Percentiles rank a stretch among this genome's conserved stretches.
Evolutionary conservation across 2,113 vertebrate species (phyloP).

Genomic region (Eurystomus gularis): DNA sequence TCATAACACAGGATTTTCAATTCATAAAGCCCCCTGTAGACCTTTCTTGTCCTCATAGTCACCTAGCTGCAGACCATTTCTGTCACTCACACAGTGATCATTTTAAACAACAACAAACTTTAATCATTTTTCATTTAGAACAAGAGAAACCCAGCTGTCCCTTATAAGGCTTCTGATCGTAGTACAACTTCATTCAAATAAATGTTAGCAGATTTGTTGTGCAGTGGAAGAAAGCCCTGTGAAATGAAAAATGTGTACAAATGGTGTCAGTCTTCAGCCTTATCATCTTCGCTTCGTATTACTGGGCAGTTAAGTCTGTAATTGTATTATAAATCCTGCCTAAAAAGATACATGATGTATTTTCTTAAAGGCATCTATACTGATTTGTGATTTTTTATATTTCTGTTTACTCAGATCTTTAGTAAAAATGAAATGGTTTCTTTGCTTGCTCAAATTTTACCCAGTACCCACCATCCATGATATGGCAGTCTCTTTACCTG

Average conservation of each 20-base stretch:
- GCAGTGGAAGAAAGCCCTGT: background rate
- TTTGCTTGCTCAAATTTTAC: background rate
- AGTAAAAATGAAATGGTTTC: background rate
- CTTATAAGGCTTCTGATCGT: background rate
- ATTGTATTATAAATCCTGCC: background rate
- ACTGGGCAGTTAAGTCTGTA: background rate
- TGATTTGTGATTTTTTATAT: background rate
- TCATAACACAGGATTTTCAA: background rate
- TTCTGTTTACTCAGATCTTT: background rate
- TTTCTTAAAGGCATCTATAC: background rate
- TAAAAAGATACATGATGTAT: background rate
- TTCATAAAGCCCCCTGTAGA: background rate
- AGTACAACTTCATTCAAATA: background rate
- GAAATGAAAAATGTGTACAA: background rate
- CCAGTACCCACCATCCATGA: background rate
- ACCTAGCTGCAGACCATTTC: background rate
- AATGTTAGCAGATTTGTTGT: background rate
- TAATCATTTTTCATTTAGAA: background rate
- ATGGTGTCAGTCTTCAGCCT: background rate
- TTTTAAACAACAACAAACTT: background rate
- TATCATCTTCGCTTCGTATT: background rate
- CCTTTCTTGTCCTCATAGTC: background rate
- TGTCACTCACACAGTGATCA: background rate
- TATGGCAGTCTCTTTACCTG: slow-evolving; percentile 71
- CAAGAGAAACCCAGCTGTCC: background rate